A percentile compares a stretch with the other conserved stretches of the same genome.
phyloP scores from a whole-genome alignment of 2,797 vertebrate genomes.

The Toxotes lorentzi region DNA sequence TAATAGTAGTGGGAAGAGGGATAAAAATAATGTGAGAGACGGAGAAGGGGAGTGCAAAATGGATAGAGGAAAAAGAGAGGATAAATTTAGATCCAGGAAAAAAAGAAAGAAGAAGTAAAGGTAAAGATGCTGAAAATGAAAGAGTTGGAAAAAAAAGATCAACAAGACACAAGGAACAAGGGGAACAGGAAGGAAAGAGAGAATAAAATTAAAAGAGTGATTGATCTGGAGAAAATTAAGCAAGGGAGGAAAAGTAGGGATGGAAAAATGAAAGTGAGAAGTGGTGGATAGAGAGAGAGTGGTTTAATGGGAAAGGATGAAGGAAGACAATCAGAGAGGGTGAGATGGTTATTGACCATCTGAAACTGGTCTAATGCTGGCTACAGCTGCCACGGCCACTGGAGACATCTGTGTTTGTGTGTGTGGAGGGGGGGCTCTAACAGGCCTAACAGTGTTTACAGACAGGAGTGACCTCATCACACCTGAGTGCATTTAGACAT shows the following conservation, averaged over 20 bases:
- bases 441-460: conserved; percentile 59
- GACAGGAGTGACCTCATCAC: conserved; percentile 60
- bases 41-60: conserved; percentile 4
- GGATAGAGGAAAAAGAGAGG: background rate
- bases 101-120: background rate
- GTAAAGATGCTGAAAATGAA: background rate
- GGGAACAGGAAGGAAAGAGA: background rate
- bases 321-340: conserved; percentile 21
- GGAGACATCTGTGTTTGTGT: conserved; percentile 40
- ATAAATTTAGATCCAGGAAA: conserved; percentile 29
- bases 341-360: conserved; percentile 56
- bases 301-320: conserved; percentile 38
- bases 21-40: conserved; percentile 13
- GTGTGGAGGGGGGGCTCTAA: conserved; percentile 27
- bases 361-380: conserved; percentile 52
- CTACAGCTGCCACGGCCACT: conserved; percentile 58
- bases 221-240: conserved; percentile 15
- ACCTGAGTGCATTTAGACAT: conserved; percentile 45
- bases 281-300: conserved; percentile 27
- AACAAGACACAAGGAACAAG: too few species aligned
- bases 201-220: background rate
- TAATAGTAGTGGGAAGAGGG: conserved; percentile 2
- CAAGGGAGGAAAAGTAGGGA: background rate
- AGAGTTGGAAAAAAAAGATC: conserved; percentile 10
- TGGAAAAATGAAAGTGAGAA: background rate